Conservation (phyloP, 2,113 vertebrate genomes). For the Paraplagusia blochii region DNA sequence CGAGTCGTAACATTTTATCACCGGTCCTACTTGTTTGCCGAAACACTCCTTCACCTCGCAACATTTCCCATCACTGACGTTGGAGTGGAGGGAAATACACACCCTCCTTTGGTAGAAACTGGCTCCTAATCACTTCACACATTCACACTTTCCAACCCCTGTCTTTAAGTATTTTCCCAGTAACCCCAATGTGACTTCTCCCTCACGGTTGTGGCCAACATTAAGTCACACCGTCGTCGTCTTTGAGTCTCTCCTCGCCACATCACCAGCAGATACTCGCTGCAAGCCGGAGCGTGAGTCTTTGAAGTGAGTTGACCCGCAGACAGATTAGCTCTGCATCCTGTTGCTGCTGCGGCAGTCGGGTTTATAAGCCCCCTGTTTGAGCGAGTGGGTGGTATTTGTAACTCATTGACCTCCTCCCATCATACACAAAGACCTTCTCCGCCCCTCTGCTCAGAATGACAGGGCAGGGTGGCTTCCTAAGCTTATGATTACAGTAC, state of each 20-base stretch:
- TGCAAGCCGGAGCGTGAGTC: conserved; percentile 6
- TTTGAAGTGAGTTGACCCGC: conserved; percentile 11
- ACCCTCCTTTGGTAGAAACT: not conserved
- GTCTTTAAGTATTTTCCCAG: not conserved
- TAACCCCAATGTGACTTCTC: conserved; percentile 8
- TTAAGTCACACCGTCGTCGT: conserved; percentile 8
- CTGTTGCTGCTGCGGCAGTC: not conserved
- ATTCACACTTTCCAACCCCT: conserved; percentile 7
- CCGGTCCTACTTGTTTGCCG: not conserved
- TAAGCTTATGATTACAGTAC: conserved; percentile 41
- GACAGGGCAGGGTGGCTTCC: conserved; percentile 32
- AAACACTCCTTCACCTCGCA: not conserved
- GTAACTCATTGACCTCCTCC: conserved; percentile 3
- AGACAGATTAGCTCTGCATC: conserved; percentile 8
- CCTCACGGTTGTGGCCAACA: not conserved
- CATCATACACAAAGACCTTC: conserved; percentile 6
- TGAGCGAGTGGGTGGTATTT: conserved; percentile 29
- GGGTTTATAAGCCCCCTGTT: not conserved
- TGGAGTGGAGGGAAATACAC: not conserved
- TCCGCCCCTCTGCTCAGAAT: conserved; percentile 21
- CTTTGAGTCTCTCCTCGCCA: not conserved
- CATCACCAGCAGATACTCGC: conserved; percentile 13
- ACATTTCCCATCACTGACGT: not conserved
- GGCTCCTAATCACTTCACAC: conserved; percentile 7
- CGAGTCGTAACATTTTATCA: no score